Evolutionary conservation across 2,797 vertebrate species (phyloP).

Genomic region (Helicolenus hilgendorfi): DNA sequence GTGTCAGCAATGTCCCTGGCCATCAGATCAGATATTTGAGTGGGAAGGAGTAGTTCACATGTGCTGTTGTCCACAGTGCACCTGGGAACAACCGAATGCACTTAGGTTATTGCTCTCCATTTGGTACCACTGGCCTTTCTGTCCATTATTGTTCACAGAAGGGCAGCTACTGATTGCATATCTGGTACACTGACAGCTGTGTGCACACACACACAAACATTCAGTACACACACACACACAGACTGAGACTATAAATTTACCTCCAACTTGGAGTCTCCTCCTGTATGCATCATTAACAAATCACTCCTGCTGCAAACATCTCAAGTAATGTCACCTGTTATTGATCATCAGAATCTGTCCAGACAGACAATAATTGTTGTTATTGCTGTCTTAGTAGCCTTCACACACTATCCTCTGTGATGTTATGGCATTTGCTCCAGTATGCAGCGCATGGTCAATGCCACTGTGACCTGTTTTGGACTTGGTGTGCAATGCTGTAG

Average conservation of each 20-base stretch:
- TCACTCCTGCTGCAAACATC: conserved; percentile 14
- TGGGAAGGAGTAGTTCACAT: background rate
- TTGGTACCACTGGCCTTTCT: conserved; percentile 24
- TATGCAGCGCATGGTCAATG: background rate
- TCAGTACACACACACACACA: background rate
- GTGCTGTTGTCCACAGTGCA: conserved; percentile 5
- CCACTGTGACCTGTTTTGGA: conserved; percentile 26
- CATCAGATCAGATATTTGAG: conserved; percentile 20
- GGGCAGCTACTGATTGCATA: conserved; percentile 14
- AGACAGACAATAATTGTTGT: background rate
- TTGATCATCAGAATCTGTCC: background rate
- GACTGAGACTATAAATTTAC: background rate
- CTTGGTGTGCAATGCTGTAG: background rate
- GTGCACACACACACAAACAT: background rate
- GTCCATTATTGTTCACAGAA: conserved; percentile 29
- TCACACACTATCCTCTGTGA: background rate
- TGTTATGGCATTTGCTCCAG: conserved; percentile 9
- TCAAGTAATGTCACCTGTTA: conserved; percentile 5
- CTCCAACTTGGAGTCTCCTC: background rate
- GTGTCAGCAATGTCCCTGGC: conserved; percentile 13
- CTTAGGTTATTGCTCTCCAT: conserved; percentile 34
- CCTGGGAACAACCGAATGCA: conserved; percentile 27
- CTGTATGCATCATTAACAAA: conserved; percentile 41
- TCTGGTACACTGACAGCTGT: conserved; percentile 6
- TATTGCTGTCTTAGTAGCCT: background rate